These are phyloP conservation scores for Galerucella nymphaeae DNA, from an alignment of 2,888 invertebrate genomes.

Conservation along the genomic window DNA sequence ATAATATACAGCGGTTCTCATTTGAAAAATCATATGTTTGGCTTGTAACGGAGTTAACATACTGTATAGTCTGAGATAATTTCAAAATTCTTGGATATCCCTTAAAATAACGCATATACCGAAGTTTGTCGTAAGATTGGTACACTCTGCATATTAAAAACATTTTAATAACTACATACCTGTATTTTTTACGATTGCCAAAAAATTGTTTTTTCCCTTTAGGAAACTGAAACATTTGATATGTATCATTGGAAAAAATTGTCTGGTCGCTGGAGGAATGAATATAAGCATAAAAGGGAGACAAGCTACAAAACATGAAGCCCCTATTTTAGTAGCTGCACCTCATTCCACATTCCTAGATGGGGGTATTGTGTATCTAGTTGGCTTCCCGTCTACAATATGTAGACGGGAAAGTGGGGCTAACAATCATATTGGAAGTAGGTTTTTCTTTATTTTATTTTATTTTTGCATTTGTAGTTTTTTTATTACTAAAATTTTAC, in stretches of 20 bases:
- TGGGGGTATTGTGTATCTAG: slow-evolving; percentile 84
- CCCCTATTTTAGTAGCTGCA: slow-evolving; percentile 86
- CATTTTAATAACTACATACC: not conserved
- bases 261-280: slow-evolving; percentile 82
- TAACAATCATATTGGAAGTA: slow-evolving; percentile 91
- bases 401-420: slow-evolving; percentile 82
- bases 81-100: no score
- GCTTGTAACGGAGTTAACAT: no score
- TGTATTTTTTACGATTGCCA: not conserved
- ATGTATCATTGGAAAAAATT: slow-evolving; percentile 79
- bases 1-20: no score
- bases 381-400: slow-evolving; percentile 86
- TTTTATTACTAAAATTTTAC: not conserved
- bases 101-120: no score
- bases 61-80: no score
- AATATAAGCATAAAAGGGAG: slow-evolving; percentile 80
- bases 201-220: slow-evolving; percentile 38
- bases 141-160: no score
- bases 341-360: slow-evolving; percentile 93
- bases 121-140: no score
- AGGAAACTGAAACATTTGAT: slow-evolving; percentile 74
- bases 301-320: slow-evolving; percentile 80
- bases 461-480: slow-evolving; percentile 5
- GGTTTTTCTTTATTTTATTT: slow-evolving; percentile 60
- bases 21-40: no score